Percentiles rank a stretch among this genome's conserved stretches.
Conservation (phyloP, 92 coral and sea anemone species). For the Palythoa caribaeorum region DNA sequence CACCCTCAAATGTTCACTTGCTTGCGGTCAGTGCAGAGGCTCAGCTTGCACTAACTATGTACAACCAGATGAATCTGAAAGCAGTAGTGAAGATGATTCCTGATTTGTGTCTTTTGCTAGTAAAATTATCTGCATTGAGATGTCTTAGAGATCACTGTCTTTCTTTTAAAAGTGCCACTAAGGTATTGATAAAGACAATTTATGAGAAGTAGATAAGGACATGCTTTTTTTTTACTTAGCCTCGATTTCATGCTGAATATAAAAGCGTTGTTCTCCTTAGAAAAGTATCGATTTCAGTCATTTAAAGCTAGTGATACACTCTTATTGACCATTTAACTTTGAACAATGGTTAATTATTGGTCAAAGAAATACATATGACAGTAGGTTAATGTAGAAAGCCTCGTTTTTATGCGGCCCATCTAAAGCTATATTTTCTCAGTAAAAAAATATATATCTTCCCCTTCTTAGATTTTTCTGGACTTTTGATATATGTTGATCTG, state of each 20-base stretch:
- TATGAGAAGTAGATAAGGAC: slow-evolving; percentile 20
- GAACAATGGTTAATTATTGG: background rate
- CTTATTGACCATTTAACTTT: background rate
- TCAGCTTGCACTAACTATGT: slow-evolving; percentile 48
- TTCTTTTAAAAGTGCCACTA: slow-evolving; percentile 33
- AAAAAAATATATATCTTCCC: slow-evolving; percentile 17
- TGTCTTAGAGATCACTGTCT: slow-evolving; percentile 26
- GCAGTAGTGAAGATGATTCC: background rate
- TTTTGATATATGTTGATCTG: slow-evolving; percentile 37
- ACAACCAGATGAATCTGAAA: background rate
- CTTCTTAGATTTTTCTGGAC: slow-evolving; percentile 23
- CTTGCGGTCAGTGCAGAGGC: slow-evolving; percentile 67
- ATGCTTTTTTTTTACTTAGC: slow-evolving; percentile 35
- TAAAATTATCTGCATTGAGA: slow-evolving; percentile 32
- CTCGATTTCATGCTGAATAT: slow-evolving; percentile 33
- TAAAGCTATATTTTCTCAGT: background rate
- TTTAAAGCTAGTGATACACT: slow-evolving; percentile 39
- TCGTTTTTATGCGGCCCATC: background rate
- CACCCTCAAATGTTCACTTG: slow-evolving; percentile 52
- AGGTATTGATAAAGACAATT: slow-evolving; percentile 40
- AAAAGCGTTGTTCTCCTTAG: slow-evolving; percentile 26
- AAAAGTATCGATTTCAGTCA: slow-evolving; percentile 33
- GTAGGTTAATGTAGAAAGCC: background rate
- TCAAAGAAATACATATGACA: background rate
- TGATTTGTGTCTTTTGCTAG: slow-evolving; percentile 23